phyloP scores from a whole-genome alignment of 2,888 invertebrate species.

The Podotricha telesiphe region DNA sequence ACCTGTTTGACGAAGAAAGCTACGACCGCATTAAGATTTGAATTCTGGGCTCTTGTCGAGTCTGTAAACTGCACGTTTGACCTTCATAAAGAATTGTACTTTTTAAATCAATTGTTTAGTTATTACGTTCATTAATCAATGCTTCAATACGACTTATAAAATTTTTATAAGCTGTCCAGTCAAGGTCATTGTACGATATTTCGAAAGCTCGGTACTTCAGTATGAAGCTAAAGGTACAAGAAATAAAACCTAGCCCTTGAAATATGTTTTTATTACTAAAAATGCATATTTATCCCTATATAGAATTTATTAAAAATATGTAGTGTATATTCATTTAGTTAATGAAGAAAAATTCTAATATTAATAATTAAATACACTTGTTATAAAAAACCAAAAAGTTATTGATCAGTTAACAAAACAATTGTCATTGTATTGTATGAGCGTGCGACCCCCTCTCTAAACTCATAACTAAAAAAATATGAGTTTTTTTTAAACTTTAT shows the following conservation, averaged over 20 bases:
- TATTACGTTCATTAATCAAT: constrained; percentile 28
- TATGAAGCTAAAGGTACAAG: neutral
- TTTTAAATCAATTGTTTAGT: constrained; percentile 26
- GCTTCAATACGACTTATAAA: constrained; percentile 17
- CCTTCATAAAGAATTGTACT: constrained; percentile 34
- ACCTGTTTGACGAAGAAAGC: constrained; percentile 6
- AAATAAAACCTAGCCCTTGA: neutral
- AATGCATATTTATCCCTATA: no score
- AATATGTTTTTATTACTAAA: no score
- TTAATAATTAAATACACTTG: no score
- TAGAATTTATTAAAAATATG: no score
- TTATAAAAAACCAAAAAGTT: no score
- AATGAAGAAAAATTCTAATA: no score
- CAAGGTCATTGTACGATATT: constrained; percentile 8
- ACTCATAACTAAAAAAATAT: no score
- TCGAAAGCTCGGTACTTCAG: neutral
- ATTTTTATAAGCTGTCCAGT: neutral
- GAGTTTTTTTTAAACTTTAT: no score
- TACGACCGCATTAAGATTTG: neutral
- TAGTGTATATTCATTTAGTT: no score
- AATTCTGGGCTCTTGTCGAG: neutral
- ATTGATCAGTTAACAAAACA: no score
- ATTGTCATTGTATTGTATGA: no score
- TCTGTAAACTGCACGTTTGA: neutral
- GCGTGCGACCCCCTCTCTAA: no score